Percentiles rank a stretch among this genome's conserved stretches.
Conservation (phyloP, 2,888 invertebrate genomes). For the Rhaphigaster nebulosa region DNA sequence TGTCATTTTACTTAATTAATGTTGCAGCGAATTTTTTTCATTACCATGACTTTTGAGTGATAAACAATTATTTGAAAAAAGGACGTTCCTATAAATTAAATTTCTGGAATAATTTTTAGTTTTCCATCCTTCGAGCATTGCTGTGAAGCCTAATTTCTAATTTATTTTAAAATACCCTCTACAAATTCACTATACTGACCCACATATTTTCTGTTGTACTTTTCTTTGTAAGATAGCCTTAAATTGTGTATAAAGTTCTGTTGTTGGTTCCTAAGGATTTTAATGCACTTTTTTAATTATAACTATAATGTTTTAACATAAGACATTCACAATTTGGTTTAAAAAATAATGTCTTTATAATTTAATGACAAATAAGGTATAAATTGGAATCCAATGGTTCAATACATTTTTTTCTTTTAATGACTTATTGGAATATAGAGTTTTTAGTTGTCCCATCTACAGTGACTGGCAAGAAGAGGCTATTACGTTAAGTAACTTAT, state of each 20-base stretch:
- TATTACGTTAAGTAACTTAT: neutral
- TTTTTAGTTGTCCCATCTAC: slow-evolving; percentile 17
- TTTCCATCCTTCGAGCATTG: neutral
- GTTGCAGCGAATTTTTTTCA: neutral
- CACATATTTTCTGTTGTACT: neutral
- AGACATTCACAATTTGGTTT: neutral
- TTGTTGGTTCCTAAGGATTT: neutral
- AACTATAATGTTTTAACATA: neutral
- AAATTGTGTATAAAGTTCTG: neutral
- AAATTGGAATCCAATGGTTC: neutral
- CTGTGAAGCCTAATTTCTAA: neutral
- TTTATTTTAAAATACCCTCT: neutral
- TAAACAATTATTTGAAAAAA: neutral
- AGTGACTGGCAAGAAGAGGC: slow-evolving; percentile 17
- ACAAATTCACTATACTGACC: neutral
- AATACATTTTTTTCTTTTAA: neutral
- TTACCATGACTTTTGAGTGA: neutral
- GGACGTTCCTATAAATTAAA: neutral
- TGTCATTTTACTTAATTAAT: neutral
- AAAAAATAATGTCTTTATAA: neutral
- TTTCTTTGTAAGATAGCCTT: neutral
- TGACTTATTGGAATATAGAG: neutral
- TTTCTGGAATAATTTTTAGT: neutral
- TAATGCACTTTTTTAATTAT: neutral
- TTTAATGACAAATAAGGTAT: neutral